Conservation (phyloP, 2,888 invertebrate genomes). For the Chloroclysta siterata region DNA sequence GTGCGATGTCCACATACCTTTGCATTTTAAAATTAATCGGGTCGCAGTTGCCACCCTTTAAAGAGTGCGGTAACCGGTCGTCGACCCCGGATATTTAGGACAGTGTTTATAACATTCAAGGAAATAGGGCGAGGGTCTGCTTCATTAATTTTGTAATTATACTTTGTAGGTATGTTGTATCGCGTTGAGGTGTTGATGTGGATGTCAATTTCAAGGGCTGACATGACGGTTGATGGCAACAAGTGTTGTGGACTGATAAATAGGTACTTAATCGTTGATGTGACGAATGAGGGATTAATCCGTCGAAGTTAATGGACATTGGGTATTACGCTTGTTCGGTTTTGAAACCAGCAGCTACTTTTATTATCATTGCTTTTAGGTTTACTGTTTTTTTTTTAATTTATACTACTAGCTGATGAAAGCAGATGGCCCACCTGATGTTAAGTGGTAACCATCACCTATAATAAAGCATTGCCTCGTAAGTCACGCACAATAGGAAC, state of each 20-base stretch:
- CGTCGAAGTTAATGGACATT: conserved; percentile 4
- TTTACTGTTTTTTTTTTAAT: no score
- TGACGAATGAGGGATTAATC: conserved; percentile 16
- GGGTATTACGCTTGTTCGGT: conserved; percentile 8
- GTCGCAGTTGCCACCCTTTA: conserved; percentile 62
- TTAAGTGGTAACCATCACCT: no score
- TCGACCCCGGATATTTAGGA: conserved; percentile 76
- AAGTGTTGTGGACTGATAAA: conserved; percentile 42
- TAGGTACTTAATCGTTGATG: conserved; percentile 13
- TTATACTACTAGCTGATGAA: no score
- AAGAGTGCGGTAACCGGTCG: conserved; percentile 65
- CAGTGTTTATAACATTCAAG: conserved; percentile 71
- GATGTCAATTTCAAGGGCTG: conserved; percentile 44
- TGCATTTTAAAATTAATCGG: conserved; percentile 78
- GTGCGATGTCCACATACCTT: conserved; percentile 67
- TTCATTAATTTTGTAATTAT: conserved; percentile 55
- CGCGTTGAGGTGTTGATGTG: conserved; percentile 41
- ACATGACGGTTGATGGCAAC: conserved; percentile 35
- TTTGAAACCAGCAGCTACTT: conserved; percentile 2
- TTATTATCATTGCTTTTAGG: neutral
- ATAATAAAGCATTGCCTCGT: no score
- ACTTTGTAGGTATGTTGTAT: conserved; percentile 40
- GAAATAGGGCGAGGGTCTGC: conserved; percentile 65
- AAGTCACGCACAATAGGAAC: no score
- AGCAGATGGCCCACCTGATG: no score